Conservation (phyloP, 2,797 vertebrate genomes). For the Pangasius larnaudii region DNA sequence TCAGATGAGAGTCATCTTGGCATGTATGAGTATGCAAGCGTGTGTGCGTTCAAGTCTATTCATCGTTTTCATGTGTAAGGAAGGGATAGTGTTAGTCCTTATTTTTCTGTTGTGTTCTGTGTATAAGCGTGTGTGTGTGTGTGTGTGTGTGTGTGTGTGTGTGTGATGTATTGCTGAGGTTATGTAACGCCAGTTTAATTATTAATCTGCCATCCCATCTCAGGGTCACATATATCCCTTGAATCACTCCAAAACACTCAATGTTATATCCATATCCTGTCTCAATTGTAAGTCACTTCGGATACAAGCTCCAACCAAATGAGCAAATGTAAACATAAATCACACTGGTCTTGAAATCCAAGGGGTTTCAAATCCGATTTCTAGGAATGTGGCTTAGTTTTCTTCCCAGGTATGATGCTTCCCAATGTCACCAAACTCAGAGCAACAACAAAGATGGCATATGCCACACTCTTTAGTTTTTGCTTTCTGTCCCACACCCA, state of each 20-base stretch:
- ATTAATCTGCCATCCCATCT: neutral
- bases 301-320: neutral
- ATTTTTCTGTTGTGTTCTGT: neutral
- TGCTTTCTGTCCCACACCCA: neutral
- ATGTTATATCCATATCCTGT: neutral
- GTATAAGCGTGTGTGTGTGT: neutral
- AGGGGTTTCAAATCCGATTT: neutral
- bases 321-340: neutral
- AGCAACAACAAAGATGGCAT: neutral
- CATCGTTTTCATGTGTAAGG: slow-evolving; percentile 45
- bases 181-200: neutral
- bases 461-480: neutral
- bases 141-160: neutral
- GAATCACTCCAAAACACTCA: neutral
- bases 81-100: slow-evolving; percentile 21
- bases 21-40: slow-evolving; percentile 23
- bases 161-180: neutral
- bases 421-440: neutral
- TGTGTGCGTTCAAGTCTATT: slow-evolving; percentile 29
- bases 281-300: neutral
- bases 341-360: neutral
- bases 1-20: slow-evolving; percentile 39
- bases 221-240: neutral
- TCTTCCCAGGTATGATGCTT: neutral
- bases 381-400: neutral